Base-by-base conservation (phyloP, 2,888 invertebrate species). In the Xestia xanthographa region DNA sequence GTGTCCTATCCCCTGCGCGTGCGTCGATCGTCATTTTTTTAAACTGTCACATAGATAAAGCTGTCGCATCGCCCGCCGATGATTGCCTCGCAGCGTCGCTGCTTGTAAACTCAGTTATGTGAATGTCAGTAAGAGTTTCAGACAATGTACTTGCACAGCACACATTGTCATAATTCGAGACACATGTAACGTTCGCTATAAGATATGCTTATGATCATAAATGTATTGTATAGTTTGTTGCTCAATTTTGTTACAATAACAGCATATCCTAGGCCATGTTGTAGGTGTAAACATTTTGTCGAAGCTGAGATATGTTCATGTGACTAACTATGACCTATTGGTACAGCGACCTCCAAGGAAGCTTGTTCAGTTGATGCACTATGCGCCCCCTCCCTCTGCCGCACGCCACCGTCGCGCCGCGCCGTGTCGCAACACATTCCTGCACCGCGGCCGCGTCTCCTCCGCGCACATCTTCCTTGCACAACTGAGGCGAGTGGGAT, bases 401-500 rank as follows among this genome's bases (percentile, higher is more conserved):
- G 50, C 14, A 26, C 72, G 3, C 4, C 17, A 11, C 26, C 20
- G 29, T 20, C 1, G 43, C 69, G 17, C 62, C 41, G 3, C 26
- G 34, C 56, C 20, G 20, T 69, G 63, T 72, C 50, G 72, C 79
- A 79, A 75, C 68, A 66, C 66, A 83, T 79, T 83, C 79, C 68
- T 62, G 48, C 63, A 43, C 14, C 14, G 29, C 73, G n/a, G 29
- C 56, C 75, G 45, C 50, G 9, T 5, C 58, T n/a, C 34, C 22
- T 38, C 48, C 56, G 34, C 50, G 56, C 66, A 22, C 67, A 41
- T 58, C 73, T 62, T 58, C 71, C 58, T 75, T 75, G 72, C 83
- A 48, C 71, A 79, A 74, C 26, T 43, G 58, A 48, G 14, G 78
- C 66, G 20, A 50, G 26, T 50, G 71, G 58, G 69, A 83, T 66